Percentiles rank a stretch among this genome's conserved stretches.
Evolutionary conservation across 2,113 vertebrate genomes (phyloP).

Genomic region (Caracal caracal): DNA sequence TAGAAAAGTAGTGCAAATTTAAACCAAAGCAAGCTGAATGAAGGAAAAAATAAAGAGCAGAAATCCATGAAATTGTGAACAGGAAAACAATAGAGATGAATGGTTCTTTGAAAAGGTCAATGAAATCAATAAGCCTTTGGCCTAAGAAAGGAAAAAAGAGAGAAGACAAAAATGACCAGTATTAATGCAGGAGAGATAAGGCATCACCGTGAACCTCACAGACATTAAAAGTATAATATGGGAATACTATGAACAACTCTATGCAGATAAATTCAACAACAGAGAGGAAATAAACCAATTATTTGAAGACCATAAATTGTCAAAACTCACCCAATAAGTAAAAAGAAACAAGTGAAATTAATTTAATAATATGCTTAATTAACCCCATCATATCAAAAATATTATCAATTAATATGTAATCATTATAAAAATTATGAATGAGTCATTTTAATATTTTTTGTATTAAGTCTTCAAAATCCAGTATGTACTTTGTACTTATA

Average conservation of each 20-base stretch:
- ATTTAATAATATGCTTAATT: constrained; percentile 40
- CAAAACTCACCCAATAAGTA: background rate
- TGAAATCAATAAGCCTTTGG: constrained; percentile 11
- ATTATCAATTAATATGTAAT: background rate
- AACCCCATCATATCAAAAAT: background rate
- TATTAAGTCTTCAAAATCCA: background rate
- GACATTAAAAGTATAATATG: background rate
- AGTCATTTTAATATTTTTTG: background rate
- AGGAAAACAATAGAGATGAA: constrained; percentile 8
- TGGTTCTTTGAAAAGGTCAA: constrained; percentile 1
- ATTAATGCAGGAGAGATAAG: background rate
- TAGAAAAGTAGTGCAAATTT: constrained; percentile 44
- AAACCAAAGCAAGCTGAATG: constrained; percentile 31
- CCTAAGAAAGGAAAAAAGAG: background rate
- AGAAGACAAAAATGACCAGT: background rate
- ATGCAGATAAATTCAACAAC: background rate
- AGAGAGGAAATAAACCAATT: constrained; percentile 13
- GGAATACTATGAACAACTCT: background rate
- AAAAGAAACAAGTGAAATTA: constrained; percentile 48
- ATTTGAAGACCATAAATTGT: background rate
- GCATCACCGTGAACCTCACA: background rate
- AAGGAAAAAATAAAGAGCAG: background rate
- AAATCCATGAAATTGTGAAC: constrained; percentile 29
- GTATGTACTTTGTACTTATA: background rate
- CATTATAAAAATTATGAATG: constrained; percentile 23